Conservation (phyloP, 2,797 vertebrate species). For the Crenuchus spilurus region DNA sequence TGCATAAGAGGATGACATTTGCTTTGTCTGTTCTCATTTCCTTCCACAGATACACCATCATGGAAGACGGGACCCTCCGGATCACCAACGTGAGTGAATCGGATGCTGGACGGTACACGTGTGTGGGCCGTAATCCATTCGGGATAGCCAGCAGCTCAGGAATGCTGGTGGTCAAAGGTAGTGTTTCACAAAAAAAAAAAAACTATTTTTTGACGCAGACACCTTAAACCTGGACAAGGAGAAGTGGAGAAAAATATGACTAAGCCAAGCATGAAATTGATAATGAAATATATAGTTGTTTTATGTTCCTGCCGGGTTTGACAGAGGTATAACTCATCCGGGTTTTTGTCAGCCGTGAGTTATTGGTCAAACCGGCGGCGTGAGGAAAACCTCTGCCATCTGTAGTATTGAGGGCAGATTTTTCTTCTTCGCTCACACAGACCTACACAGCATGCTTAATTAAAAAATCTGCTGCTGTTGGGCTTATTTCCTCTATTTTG, state of each 20-base stretch:
- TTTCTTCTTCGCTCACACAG: constrained; percentile 53
- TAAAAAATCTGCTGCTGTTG: constrained; percentile 64
- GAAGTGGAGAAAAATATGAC: constrained; percentile 57
- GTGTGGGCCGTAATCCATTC: constrained; percentile 84
- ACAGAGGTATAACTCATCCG: constrained; percentile 80
- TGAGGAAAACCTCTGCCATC: constrained; percentile 59
- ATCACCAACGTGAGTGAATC: constrained; percentile 80
- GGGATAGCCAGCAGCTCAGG: constrained; percentile 81
- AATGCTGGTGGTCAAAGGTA: constrained; percentile 85
- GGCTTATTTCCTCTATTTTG: constrained; percentile 55
- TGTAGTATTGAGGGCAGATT: constrained; percentile 51
- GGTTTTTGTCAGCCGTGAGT: constrained; percentile 79
- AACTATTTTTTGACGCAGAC: constrained; percentile 37
- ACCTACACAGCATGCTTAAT: constrained; percentile 60
- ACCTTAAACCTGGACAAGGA: constrained; percentile 66
- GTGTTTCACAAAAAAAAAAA: constrained; percentile 8
- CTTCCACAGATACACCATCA: constrained; percentile 68
- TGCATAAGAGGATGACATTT: constrained; percentile 11
- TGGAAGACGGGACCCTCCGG: constrained; percentile 81
- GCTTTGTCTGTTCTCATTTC: constrained; percentile 46
- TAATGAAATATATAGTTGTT: constrained; percentile 81
- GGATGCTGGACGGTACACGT: constrained; percentile 82
- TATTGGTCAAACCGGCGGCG: constrained; percentile 73
- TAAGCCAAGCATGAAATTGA: constrained; percentile 81
- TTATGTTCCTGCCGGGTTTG: constrained; percentile 75